phyloP scores from a whole-genome alignment of 2,888 invertebrate species.

The Mesorhabditis belari region DNA sequence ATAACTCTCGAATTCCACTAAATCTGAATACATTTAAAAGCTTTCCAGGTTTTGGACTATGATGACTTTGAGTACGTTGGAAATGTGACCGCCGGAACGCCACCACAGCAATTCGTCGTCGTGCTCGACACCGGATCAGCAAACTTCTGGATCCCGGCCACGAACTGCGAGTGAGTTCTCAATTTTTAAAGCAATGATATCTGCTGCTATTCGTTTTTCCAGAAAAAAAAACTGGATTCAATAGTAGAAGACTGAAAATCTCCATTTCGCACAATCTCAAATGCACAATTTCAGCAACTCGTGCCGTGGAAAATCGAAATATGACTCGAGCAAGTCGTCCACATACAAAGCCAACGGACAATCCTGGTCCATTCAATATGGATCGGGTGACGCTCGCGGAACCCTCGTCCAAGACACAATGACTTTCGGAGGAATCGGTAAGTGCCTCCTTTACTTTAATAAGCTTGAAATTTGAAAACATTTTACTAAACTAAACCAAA shows the following conservation, averaged over 20 bases:
- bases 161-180: no score
- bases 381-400: slow-evolving; percentile 80
- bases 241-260: no score
- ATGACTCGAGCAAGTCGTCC: slow-evolving; percentile 75
- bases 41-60: neutral
- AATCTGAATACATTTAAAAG: neutral
- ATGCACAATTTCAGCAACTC: slow-evolving; percentile 1
- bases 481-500: neutral
- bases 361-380: slow-evolving; percentile 82
- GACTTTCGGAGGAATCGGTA: slow-evolving; percentile 62
- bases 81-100: no score
- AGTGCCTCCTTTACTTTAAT: neutral
- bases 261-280: no score
- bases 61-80: neutral
- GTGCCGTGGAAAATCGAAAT: slow-evolving; percentile 64
- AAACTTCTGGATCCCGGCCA: no score
- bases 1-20: neutral
- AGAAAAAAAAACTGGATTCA: no score
- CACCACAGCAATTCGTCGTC: no score
- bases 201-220: no score
- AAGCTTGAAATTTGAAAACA: neutral
- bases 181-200: no score
- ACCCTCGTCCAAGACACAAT: slow-evolving; percentile 84
- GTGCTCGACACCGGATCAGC: no score
- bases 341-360: slow-evolving; percentile 81